Evolutionary conservation across 2,888 invertebrate species (phyloP).

Genomic region (Philhelius pedissequus): DNA sequence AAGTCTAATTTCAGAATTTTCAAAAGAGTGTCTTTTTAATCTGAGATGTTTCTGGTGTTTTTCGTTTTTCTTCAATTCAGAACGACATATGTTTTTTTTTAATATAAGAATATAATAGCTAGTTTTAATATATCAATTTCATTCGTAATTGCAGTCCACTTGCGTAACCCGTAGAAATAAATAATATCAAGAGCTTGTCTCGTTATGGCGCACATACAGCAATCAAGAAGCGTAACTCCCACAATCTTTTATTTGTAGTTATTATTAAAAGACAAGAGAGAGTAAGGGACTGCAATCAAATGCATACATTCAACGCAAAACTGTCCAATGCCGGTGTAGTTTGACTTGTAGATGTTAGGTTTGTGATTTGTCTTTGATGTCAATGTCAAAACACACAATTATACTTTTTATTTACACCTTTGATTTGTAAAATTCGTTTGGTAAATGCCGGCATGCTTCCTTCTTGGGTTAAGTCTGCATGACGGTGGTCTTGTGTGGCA

Average conservation of each 20-base stretch:
- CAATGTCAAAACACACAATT: neutral
- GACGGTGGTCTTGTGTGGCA: no score
- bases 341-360: neutral
- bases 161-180: neutral
- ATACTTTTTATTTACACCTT: neutral
- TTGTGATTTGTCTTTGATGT: no score
- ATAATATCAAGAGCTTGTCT: neutral
- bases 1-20: no score
- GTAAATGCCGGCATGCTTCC: no score
- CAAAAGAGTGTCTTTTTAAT: neutral
- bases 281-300: neutral
- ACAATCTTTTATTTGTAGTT: neutral
- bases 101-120: neutral
- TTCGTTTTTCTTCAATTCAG: neutral
- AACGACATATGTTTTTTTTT: neutral
- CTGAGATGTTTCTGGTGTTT: neutral
- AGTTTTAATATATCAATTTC: neutral
- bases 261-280: neutral
- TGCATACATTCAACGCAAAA: neutral
- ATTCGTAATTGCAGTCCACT: neutral
- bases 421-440: no score
- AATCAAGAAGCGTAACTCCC: conserved; percentile 15
- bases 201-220: neutral
- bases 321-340: neutral
- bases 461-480: no score